phyloP scores from a whole-genome alignment of 2,113 vertebrate species.

The Callaeas wilsoni region DNA sequence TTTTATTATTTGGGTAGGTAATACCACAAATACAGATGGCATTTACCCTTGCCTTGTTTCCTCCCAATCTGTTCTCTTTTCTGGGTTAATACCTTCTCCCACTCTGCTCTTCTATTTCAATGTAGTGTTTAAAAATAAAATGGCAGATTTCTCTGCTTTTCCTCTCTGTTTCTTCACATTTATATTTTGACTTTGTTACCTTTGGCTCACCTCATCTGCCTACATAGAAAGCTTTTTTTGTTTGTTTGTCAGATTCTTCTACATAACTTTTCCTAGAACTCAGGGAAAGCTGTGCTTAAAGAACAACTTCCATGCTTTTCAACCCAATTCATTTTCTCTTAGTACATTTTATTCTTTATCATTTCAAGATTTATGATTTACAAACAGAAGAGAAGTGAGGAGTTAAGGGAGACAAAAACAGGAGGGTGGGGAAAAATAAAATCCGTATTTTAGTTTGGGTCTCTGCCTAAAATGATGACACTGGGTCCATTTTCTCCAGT shows the following conservation, averaged over 20 bases:
- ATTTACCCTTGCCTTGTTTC: conserved; percentile 42
- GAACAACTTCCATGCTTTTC: neutral
- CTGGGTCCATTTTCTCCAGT: neutral
- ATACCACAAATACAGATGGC: conserved; percentile 46
- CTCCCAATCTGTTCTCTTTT: conserved; percentile 47
- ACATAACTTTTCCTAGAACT: neutral
- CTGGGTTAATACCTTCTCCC: conserved; percentile 61
- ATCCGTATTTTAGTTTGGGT: neutral
- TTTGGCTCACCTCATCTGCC: conserved; percentile 60
- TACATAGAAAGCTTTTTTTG: conserved; percentile 29
- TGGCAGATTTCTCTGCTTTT: conserved; percentile 46
- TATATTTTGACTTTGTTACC: conserved; percentile 49
- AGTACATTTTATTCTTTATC: neutral
- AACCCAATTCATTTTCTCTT: neutral
- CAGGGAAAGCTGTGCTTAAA: neutral
- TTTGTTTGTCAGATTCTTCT: conserved; percentile 31
- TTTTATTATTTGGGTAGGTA: conserved; percentile 37
- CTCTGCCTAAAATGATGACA: neutral
- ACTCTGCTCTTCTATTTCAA: conserved; percentile 51
- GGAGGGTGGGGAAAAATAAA: neutral
- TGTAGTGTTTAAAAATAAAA: conserved; percentile 50
- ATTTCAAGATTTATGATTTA: neutral
- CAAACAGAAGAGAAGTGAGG: neutral
- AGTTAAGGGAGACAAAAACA: neutral
- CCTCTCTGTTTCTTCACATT: neutral